A percentile compares a stretch with the other conserved stretches of the same genome.
Conservation (phyloP, 1,140 invertebrate genomes). For the Leptoteleia sp. region DNA sequence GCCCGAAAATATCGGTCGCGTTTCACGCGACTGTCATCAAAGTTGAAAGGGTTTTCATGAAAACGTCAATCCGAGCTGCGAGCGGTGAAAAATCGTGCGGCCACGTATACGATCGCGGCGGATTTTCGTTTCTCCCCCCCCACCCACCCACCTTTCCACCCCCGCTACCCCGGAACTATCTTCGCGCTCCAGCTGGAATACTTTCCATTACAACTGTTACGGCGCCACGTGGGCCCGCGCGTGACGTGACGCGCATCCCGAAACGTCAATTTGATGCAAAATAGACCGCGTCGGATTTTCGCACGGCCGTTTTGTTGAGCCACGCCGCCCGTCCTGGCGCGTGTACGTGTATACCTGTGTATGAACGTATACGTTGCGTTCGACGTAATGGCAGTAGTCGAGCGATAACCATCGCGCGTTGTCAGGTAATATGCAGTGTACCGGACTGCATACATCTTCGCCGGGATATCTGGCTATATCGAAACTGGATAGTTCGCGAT, state of each 20-base stretch:
- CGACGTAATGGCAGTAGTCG: constrained; percentile 59
- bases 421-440: constrained; percentile 54
- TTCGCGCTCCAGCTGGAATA: constrained; percentile 39
- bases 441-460: constrained; percentile 49
- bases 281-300: constrained; percentile 52
- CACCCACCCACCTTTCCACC: no score
- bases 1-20: constrained; percentile 30
- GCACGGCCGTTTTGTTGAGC: constrained; percentile 47
- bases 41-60: constrained; percentile 50
- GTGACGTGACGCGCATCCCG: constrained; percentile 49
- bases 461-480: constrained; percentile 41
- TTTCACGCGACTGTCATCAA: constrained; percentile 33
- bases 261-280: constrained; percentile 58
- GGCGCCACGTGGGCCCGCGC: constrained; percentile 22
- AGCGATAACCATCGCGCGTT: constrained; percentile 58
- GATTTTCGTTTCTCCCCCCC: no score
- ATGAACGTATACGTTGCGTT: constrained; percentile 64
- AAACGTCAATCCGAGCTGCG: constrained; percentile 32
- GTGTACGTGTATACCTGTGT: no score
- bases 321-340: constrained; percentile 25
- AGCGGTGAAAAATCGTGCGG: constrained; percentile 39
- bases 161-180: constrained; percentile 9
- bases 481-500: constrained; percentile 33
- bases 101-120: constrained; percentile 18
- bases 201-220: constrained; percentile 47